A percentile compares a stretch with the other conserved stretches of the same genome.
Evolutionary conservation across 2,797 vertebrate species (phyloP).

Genomic region (Falco cherrug): DNA sequence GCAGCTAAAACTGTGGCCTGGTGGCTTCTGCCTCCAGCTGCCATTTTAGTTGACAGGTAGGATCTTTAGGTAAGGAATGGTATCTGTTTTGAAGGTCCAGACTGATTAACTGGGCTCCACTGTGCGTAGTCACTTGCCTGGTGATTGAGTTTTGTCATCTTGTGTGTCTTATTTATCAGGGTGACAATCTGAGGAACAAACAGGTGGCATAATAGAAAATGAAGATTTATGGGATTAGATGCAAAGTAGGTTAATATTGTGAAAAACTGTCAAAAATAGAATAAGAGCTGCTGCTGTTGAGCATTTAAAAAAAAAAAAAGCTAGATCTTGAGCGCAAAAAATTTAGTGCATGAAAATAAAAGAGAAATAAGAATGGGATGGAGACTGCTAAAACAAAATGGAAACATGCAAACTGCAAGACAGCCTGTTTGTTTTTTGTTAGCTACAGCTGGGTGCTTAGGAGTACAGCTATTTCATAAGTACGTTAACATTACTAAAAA

Average conservation of each 20-base stretch:
- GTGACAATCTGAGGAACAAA: neutral
- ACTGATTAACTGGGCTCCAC: neutral
- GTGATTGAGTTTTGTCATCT: neutral
- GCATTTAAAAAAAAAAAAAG: neutral
- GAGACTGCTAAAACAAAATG: neutral
- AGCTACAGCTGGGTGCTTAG: constrained; percentile 27
- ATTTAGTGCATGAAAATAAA: neutral
- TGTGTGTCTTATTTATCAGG: neutral
- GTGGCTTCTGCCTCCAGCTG: neutral
- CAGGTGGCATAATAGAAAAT: neutral
- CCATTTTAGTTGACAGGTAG: neutral
- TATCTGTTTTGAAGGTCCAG: neutral
- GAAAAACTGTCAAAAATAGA: neutral
- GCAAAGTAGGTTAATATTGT: neutral
- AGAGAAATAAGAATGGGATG: neutral
- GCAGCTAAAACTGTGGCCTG: neutral
- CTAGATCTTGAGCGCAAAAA: neutral
- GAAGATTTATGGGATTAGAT: neutral
- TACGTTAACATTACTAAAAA: neutral
- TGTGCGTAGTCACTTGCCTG: neutral
- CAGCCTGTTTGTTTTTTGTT: constrained; percentile 18
- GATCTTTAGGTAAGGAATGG: neutral
- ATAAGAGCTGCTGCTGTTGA: neutral
- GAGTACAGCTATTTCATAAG: neutral
- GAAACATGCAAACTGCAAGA: neutral